Conservation (phyloP, 2,113 vertebrate species). For the Conger conger region DNA sequence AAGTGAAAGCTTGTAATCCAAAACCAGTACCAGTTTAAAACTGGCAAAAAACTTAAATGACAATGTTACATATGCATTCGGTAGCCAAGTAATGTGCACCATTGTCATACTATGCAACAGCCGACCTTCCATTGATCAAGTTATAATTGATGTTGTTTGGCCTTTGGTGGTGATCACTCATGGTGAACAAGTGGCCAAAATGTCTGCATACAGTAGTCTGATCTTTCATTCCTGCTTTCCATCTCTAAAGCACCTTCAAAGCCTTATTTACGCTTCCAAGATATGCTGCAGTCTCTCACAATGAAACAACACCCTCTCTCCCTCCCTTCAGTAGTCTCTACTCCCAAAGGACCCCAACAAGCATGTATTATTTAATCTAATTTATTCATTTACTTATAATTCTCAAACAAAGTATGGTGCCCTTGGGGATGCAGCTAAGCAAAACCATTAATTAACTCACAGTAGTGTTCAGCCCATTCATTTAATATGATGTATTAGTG, state of each 20-base stretch:
- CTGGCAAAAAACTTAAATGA: background rate
- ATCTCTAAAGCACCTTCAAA: background rate
- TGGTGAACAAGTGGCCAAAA: background rate
- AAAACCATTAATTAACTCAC: conserved; percentile 14
- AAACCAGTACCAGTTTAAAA: too few species aligned
- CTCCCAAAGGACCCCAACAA: background rate
- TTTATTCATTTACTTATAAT: background rate
- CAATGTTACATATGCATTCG: background rate
- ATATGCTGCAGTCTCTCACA: background rate
- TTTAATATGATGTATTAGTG: conserved; percentile 20
- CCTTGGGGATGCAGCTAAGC: background rate
- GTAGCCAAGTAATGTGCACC: background rate
- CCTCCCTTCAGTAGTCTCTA: background rate
- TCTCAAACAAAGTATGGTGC: background rate
- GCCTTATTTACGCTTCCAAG: background rate
- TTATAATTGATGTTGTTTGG: background rate
- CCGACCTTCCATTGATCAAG: background rate
- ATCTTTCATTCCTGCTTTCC: background rate
- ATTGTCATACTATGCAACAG: background rate
- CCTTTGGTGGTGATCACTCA: background rate
- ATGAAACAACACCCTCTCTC: background rate
- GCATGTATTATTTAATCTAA: conserved; percentile 4
- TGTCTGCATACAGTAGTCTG: background rate
- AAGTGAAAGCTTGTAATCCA: too few species aligned
- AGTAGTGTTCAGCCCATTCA: background rate